phyloP scores from a whole-genome alignment of 2,888 invertebrate species.

The Troides helena region DNA sequence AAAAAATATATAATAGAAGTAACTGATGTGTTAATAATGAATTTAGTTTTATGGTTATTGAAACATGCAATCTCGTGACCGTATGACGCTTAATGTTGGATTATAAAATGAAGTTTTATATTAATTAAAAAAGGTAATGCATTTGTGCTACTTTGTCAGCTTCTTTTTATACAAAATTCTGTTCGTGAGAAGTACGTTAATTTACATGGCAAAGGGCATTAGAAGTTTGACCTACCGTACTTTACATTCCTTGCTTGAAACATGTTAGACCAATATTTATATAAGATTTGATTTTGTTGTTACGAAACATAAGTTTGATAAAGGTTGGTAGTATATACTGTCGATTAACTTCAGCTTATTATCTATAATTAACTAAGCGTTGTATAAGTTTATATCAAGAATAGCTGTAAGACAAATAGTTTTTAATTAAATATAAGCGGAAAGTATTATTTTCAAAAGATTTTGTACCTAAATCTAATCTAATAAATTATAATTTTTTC shows the following conservation, averaged over 20 bases:
- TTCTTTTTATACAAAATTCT: slow-evolving; percentile 9
- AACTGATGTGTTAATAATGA: neutral
- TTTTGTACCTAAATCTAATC: too few species aligned
- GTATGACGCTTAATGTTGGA: slow-evolving; percentile 6
- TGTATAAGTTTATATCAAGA: too few species aligned
- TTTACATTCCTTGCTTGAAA: slow-evolving; percentile 14
- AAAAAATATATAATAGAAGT: neutral
- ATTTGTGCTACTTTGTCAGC: slow-evolving; percentile 18
- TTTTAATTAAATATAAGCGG: too few species aligned
- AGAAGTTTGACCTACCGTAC: slow-evolving; percentile 25
- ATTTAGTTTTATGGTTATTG: slow-evolving; percentile 7
- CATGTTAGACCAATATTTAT: neutral
- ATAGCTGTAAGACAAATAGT: too few species aligned
- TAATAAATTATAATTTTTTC: too few species aligned
- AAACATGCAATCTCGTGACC: slow-evolving; percentile 27
- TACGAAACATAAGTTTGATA: neutral
- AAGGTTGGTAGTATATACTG: neutral
- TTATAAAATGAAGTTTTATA: slow-evolving; percentile 10
- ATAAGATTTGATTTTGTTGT: neutral
- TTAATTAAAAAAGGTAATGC: slow-evolving; percentile 15
- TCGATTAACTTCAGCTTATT: neutral
- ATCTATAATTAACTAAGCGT: too few species aligned
- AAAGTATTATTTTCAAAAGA: too few species aligned
- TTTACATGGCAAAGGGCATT: slow-evolving; percentile 19
- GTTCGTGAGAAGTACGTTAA: slow-evolving; percentile 8